A percentile compares a stretch with the other conserved stretches of the same genome.
These are phyloP conservation scores for Drosophila quasianomalipes DNA, from an alignment of 2,888 invertebrate genomes.

Conservation along the genomic window DNA sequence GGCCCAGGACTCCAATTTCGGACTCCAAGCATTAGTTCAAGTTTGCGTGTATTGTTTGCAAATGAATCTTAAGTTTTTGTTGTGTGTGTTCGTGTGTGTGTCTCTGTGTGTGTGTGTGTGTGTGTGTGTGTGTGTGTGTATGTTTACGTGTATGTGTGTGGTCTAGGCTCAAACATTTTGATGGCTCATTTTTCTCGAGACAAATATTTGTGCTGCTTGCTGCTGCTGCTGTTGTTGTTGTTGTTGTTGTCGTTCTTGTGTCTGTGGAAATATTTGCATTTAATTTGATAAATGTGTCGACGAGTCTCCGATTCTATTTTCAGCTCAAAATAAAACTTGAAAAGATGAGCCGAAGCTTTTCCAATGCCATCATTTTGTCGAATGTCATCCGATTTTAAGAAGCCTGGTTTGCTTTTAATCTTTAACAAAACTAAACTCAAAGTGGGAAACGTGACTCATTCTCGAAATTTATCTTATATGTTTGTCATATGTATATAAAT, in stretches of 20 bases:
- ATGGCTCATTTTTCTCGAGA: constrained; percentile 53
- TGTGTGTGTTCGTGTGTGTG: constrained; percentile 8
- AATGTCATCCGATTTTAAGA: not conserved
- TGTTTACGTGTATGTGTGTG: constrained; percentile 4
- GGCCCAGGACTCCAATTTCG: constrained; percentile 5
- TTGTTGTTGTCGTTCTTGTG: constrained; percentile 12
- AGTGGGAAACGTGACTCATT: no score
- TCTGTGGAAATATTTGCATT: constrained; percentile 66
- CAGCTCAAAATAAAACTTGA: not conserved
- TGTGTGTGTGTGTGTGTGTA: constrained; percentile 1
- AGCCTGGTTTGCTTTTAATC: not conserved
- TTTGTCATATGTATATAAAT: no score
- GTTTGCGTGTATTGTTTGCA: constrained; percentile 54
- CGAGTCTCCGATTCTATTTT: not conserved
- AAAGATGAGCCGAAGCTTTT: not conserved
- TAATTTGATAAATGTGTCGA: constrained; percentile 63
- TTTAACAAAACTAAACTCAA: no score
- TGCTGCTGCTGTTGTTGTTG: constrained; percentile 23
- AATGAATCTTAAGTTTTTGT: constrained; percentile 53
- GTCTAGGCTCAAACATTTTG: constrained; percentile 13
- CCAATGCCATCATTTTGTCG: not conserved
- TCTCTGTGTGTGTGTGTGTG: constrained; percentile 5
- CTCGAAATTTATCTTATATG: no score
- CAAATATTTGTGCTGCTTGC: constrained; percentile 66
- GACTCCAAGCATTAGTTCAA: constrained; percentile 14